Conservation (phyloP, 2,888 invertebrate genomes). For the Xestoiulus laeticollis region DNA sequence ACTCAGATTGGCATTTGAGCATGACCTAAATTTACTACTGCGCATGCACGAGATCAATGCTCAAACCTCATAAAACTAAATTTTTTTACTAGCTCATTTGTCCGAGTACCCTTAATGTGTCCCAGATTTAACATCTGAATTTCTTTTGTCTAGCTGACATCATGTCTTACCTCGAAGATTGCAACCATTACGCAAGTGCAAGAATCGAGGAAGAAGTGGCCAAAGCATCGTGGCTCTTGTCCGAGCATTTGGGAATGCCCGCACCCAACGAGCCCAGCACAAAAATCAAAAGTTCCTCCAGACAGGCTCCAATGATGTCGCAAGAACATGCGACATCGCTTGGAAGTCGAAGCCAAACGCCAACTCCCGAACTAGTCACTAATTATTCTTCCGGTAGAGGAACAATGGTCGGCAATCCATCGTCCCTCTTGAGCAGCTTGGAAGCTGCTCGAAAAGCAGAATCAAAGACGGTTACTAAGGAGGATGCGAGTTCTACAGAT, state of each 20-base stretch:
- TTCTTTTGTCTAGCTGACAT: slow-evolving; percentile 46
- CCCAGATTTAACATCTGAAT: too few relatives aligned
- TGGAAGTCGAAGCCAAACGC: slow-evolving; percentile 41
- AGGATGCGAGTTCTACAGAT: not conserved
- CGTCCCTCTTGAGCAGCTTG: not conserved
- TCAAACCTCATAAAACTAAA: too few relatives aligned
- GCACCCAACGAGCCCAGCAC: not conserved
- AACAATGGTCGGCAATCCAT: slow-evolving; percentile 52
- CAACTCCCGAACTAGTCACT: slow-evolving; percentile 44
- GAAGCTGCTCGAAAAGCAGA: not conserved
- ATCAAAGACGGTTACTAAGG: not conserved
- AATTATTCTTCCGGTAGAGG: slow-evolving; percentile 49
- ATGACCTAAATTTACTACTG: too few relatives aligned
- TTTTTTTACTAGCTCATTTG: too few relatives aligned
- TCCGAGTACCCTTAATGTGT: too few relatives aligned
- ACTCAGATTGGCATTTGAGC: too few relatives aligned
- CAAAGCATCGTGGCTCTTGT: slow-evolving; percentile 45
- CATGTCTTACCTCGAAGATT: slow-evolving; percentile 43
- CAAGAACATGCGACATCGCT: slow-evolving; percentile 1
- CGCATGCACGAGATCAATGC: too few relatives aligned
- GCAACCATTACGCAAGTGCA: slow-evolving; percentile 6
- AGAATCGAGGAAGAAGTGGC: slow-evolving; percentile 51
- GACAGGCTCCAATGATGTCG: slow-evolving; percentile 34
- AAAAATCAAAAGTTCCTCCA: not conserved
- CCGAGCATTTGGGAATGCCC: slow-evolving; percentile 45